phyloP scores from a whole-genome alignment of 2,888 invertebrate genomes.

The Cantharis rufa region DNA sequence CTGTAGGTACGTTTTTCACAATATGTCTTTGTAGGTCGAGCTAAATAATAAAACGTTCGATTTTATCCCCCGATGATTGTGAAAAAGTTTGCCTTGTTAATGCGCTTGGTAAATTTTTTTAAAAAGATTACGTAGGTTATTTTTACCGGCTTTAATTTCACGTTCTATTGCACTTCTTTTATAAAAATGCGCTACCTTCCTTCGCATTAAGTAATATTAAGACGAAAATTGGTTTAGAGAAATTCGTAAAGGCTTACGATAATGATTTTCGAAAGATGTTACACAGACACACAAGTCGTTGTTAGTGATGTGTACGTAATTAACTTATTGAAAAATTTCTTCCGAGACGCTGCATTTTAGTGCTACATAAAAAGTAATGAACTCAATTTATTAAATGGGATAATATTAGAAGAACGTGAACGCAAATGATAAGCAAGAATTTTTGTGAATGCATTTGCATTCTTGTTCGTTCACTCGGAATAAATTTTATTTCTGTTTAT shows the following conservation, averaged over 20 bases:
- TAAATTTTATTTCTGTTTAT: constrained; percentile 9
- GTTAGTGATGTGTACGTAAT: neutral
- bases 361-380: neutral
- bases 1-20: constrained; percentile 2
- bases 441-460: constrained; percentile 4
- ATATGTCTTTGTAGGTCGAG: neutral
- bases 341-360: neutral
- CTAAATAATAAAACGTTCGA: constrained; percentile 11
- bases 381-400: neutral
- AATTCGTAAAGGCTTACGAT: neutral
- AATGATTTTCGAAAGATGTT: neutral
- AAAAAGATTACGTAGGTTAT: constrained; percentile 38
- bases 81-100: constrained; percentile 34
- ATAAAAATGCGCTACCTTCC: constrained; percentile 23
- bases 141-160: constrained; percentile 40
- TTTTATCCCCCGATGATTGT: constrained; percentile 14
- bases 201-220: constrained; percentile 16
- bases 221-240: constrained; percentile 24
- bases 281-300: neutral
- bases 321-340: neutral
- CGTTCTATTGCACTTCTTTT: constrained; percentile 39
- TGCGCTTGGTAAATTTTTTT: constrained; percentile 34
- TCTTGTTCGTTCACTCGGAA: constrained; percentile 14
- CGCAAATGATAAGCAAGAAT: neutral
- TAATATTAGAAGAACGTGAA: neutral